Conservation (phyloP, 2,113 vertebrate genomes). For the Chiloscyllium plagiosum region DNA sequence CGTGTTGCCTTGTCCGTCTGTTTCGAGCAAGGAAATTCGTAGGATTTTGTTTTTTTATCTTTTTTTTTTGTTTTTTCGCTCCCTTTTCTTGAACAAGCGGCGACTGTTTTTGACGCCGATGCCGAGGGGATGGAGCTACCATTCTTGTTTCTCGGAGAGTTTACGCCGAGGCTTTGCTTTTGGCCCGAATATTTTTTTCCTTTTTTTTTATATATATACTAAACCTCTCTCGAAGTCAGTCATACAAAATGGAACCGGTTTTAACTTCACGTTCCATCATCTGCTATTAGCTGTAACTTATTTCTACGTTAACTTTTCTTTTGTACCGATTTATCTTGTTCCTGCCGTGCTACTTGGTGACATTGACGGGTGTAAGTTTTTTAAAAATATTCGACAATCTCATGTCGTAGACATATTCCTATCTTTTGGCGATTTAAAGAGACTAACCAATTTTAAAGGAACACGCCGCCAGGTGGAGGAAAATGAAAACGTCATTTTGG, state of each 20-base stretch:
- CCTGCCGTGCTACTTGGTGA: not conserved
- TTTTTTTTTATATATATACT: not conserved
- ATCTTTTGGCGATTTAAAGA: constrained; percentile 39
- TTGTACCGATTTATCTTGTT: not conserved
- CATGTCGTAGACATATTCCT: not conserved
- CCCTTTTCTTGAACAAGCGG: constrained; percentile 42
- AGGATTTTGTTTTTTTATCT: not conserved
- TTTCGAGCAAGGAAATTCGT: not conserved
- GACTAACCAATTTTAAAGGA: constrained; percentile 9
- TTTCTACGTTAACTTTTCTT: not conserved
- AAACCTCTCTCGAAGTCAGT: too few relatives aligned
- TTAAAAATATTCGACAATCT: not conserved
- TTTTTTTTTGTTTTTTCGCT: not conserved
- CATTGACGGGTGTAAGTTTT: constrained; percentile 39
- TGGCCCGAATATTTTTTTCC: not conserved
- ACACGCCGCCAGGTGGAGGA: constrained; percentile 30
- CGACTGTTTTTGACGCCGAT: constrained; percentile 34
- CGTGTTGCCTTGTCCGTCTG: not conserved
- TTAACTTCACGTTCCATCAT: constrained; percentile 5
- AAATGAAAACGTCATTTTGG: not conserved
- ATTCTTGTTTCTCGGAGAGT: constrained; percentile 33
- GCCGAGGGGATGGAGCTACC: constrained; percentile 7
- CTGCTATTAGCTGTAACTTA: not conserved
- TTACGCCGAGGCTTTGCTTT: constrained; percentile 27
- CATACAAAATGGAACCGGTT: constrained; percentile 16